Percentiles rank a stretch among this genome's conserved stretches.
These are phyloP conservation scores for Galleria mellonella DNA, from an alignment of 1,140 invertebrate genomes.

Conservation along the genomic window DNA sequence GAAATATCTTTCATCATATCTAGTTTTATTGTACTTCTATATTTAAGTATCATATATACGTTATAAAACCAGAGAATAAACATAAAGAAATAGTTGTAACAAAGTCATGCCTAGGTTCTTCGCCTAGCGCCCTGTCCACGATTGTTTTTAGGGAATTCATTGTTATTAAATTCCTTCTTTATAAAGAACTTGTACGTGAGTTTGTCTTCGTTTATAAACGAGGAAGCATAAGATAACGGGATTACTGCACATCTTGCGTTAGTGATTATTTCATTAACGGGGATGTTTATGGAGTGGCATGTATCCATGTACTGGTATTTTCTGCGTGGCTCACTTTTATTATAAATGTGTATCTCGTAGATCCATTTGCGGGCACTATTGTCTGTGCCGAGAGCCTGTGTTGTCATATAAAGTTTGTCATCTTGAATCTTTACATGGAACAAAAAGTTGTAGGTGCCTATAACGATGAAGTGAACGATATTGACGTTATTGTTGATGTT, in stretches of 20 bases:
- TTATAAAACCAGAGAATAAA: too few relatives aligned
- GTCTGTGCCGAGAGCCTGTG: slow-evolving; percentile 30
- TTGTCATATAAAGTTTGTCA: slow-evolving; percentile 20
- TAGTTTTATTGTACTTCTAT: too few relatives aligned
- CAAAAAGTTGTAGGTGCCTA: slow-evolving; percentile 32
- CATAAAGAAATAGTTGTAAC: too few relatives aligned
- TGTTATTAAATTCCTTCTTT: slow-evolving; percentile 12
- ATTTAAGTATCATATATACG: too few relatives aligned
- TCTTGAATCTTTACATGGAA: slow-evolving; percentile 27
- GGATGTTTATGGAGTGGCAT: slow-evolving; percentile 14
- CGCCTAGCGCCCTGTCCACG: neutral
- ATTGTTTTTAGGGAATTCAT: neutral
- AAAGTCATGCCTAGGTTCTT: too few relatives aligned
- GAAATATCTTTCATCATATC: too few relatives aligned
- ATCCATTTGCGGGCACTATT: slow-evolving; percentile 37
- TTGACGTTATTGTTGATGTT: slow-evolving; percentile 8
- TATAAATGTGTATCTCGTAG: slow-evolving; percentile 42
- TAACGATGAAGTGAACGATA: slow-evolving; percentile 18
- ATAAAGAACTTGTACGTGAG: slow-evolving; percentile 38
- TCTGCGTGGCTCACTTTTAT: slow-evolving; percentile 29
- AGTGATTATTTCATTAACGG: slow-evolving; percentile 16
- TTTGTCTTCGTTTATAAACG: slow-evolving; percentile 18
- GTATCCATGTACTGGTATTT: slow-evolving; percentile 24
- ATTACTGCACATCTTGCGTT: slow-evolving; percentile 17
- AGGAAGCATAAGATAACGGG: slow-evolving; percentile 20